A percentile compares a stretch with the other conserved stretches of the same genome.
phyloP scores from a whole-genome alignment of 1,140 invertebrate genomes.

The Eufriesea mexicana region DNA sequence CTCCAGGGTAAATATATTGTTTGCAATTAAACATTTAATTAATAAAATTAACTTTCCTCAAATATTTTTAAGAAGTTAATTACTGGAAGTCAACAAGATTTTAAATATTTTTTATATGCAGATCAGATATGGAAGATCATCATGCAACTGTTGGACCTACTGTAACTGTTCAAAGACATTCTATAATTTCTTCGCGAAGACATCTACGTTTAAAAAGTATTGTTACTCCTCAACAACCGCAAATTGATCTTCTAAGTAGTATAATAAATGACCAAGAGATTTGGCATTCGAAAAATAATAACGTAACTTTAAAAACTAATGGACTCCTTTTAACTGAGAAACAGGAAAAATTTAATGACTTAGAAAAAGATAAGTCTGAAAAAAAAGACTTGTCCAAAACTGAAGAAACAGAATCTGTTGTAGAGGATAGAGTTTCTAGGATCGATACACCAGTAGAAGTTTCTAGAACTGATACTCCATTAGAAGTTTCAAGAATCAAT shows the following conservation, averaged over 20 bases:
- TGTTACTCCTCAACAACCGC: slow-evolving; percentile 67
- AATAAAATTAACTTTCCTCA: not conserved
- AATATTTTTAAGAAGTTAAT: not conserved
- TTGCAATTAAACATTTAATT: not conserved
- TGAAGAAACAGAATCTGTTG: not conserved
- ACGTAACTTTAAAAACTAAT: slow-evolving; percentile 85
- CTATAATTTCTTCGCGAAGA: slow-evolving; percentile 73
- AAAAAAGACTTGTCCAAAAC: not conserved
- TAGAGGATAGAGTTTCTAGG: slow-evolving; percentile 32
- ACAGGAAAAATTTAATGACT: slow-evolving; percentile 75
- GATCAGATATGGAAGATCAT: slow-evolving; percentile 77
- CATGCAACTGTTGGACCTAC: slow-evolving; percentile 62
- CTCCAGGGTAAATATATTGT: slow-evolving; percentile 73
- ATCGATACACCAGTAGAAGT: slow-evolving; percentile 68
- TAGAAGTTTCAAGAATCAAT: slow-evolving; percentile 73
- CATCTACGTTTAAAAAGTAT: slow-evolving; percentile 80
- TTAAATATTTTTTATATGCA: slow-evolving; percentile 35
- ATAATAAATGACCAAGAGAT: slow-evolving; percentile 90
- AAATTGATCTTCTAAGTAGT: slow-evolving; percentile 86
- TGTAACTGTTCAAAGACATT: slow-evolving; percentile 72
- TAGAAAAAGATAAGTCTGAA: slow-evolving; percentile 67
- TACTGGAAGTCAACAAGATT: not conserved
- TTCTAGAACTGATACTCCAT: slow-evolving; percentile 60
- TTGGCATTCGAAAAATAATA: slow-evolving; percentile 87
- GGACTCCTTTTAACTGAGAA: slow-evolving; percentile 82